Conservation (phyloP, 1,140 invertebrate genomes). For the Orchestia grillus region DNA sequence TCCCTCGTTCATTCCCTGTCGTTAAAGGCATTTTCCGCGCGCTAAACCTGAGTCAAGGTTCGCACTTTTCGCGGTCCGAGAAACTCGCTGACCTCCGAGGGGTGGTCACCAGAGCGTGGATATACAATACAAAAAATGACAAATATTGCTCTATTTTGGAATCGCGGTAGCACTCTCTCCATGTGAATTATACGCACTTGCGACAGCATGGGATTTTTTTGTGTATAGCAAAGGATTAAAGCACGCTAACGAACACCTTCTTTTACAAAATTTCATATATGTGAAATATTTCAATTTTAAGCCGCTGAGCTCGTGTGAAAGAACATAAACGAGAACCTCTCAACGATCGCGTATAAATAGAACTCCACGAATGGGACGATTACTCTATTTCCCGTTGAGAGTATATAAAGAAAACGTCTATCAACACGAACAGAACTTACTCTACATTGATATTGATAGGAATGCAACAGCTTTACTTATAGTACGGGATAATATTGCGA, state of each 20-base stretch:
- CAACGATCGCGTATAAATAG: too few species aligned
- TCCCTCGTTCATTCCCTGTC: neutral
- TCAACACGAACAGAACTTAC: too few species aligned
- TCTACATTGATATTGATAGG: neutral
- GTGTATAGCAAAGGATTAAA: neutral
- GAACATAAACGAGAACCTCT: neutral
- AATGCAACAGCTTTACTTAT: neutral
- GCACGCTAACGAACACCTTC: neutral
- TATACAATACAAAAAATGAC: neutral
- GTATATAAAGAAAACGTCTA: too few species aligned
- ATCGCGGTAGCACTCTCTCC: neutral
- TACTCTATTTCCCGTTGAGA: too few species aligned
- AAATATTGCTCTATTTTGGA: neutral
- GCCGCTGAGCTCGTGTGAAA: neutral
- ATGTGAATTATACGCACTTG: neutral
- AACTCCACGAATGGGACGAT: too few species aligned
- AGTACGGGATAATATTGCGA: neutral
- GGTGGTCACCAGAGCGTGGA: neutral
- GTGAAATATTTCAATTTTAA: too few species aligned
- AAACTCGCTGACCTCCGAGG: neutral
- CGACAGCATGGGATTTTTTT: neutral
- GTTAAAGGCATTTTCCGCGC: neutral
- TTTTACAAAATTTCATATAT: too few species aligned
- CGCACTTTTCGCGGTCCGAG: neutral
- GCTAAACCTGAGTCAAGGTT: neutral